A percentile compares a stretch with the other conserved stretches of the same genome.
Conservation (phyloP, 2,797 vertebrate genomes). For the Sebastes oblongus region DNA sequence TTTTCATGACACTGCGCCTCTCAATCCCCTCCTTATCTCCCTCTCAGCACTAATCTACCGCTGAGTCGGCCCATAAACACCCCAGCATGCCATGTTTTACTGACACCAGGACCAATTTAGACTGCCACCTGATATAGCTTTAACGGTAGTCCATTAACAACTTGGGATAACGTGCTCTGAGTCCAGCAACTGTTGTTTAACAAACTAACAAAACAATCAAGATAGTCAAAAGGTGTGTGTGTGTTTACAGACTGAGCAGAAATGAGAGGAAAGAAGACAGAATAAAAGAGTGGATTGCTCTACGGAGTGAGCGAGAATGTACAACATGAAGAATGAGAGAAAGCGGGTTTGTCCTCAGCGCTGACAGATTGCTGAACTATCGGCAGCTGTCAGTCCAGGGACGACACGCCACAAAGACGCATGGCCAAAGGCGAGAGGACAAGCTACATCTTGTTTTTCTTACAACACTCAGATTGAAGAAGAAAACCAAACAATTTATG, state of each 20-base stretch:
- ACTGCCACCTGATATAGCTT: constrained; percentile 22
- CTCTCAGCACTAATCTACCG: constrained; percentile 13
- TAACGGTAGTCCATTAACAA: constrained; percentile 4
- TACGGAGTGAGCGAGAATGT: neutral
- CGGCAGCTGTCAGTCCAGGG: constrained; percentile 22
- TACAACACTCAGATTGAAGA: neutral
- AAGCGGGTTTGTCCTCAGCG: neutral
- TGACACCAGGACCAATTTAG: constrained; percentile 30
- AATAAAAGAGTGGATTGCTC: neutral
- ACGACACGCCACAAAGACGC: constrained; percentile 16
- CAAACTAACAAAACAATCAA: neutral
- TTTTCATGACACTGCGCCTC: constrained; percentile 9
- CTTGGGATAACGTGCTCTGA: neutral
- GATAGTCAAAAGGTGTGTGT: neutral
- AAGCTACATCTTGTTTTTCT: neutral
- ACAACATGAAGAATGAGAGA: neutral
- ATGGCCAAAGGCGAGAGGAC: neutral
- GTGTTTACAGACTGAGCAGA: neutral
- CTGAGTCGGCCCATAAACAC: constrained; percentile 34
- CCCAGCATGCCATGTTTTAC: constrained; percentile 28
- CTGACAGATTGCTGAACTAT: constrained; percentile 28
- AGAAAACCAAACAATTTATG: neutral
- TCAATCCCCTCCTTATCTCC: neutral
- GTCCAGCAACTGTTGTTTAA: neutral
- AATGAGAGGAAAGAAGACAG: neutral